Percentiles rank a stretch among this genome's conserved stretches.
These are phyloP conservation scores for Pristionchus pacificus DNA, from an alignment of 1,140 invertebrate species.

Conservation along the genomic window DNA sequence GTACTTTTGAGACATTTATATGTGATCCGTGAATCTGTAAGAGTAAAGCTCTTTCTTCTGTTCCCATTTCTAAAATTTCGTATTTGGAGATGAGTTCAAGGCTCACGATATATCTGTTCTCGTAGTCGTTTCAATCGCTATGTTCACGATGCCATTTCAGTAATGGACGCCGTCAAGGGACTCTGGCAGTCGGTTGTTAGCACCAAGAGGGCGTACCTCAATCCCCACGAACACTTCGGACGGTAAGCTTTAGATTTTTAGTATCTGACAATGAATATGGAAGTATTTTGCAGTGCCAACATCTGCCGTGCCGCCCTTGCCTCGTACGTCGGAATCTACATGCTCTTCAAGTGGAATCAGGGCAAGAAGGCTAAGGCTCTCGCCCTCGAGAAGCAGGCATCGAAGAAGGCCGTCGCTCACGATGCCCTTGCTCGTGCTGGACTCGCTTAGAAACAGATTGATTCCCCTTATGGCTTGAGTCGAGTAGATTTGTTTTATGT, in stretches of 20 bases:
- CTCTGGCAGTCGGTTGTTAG: conserved; percentile 39
- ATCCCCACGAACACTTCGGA: conserved; percentile 49
- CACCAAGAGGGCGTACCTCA: conserved; percentile 44
- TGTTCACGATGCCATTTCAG: background rate
- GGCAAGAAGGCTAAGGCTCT: conserved; percentile 32
- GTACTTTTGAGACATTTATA: no score
- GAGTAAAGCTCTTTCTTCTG: conserved; percentile 11
- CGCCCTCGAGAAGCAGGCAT: conserved; percentile 22
- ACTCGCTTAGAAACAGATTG: conserved; percentile 15
- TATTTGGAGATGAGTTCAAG: conserved; percentile 3
- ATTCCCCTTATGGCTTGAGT: no score
- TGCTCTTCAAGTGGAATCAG: conserved; percentile 45
- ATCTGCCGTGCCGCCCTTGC: conserved; percentile 43
- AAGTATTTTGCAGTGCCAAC: conserved; percentile 37
- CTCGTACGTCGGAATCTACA: conserved; percentile 44
- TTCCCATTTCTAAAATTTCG: background rate
- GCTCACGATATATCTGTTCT: background rate
- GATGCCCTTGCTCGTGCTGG: conserved; percentile 45
- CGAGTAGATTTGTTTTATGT: no score
- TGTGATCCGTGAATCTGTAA: background rate
- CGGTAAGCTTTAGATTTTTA: background rate
- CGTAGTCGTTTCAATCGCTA: conserved; percentile 9
- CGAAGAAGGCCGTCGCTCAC: conserved; percentile 37
- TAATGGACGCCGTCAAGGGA: conserved; percentile 39
- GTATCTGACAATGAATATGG: background rate